Base-by-base conservation (phyloP, 2,113 vertebrate genomes). In the Laterallus jamaicensis region DNA sequence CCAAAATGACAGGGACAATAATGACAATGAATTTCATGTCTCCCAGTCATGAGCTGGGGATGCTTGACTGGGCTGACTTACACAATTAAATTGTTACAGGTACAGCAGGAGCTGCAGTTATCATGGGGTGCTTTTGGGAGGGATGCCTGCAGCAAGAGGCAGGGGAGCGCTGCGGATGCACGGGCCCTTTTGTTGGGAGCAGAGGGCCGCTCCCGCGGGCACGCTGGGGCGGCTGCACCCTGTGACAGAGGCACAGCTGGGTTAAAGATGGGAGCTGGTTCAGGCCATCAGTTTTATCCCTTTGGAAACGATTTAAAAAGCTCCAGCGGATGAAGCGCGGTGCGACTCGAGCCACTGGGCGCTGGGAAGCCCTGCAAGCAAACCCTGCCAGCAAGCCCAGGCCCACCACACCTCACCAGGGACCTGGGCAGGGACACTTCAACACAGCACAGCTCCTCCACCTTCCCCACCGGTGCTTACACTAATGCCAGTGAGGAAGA, bases 21-120 rank as follows among this genome's bases (percentile, higher is more conserved):
- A 99, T 99, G 99, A 99, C 99, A 99, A 99, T 99, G 99, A 99
- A 99, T 99, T 99, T 99, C 98, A 99, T 99, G 99, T 99, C 99
- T 99, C 98, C 98, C 98, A 99, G 99, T 98, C 99, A 99, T 98
- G 98, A 98, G 98, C 97, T 50, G 88, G 98, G 98, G 98, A 99
- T 98, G 99, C 99, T 99, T 98, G 98, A 98, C 98, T 99, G 99
- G 98, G 99, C 99, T 99, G 99, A 99, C 99, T 99, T 96, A 97
- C 98, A 98, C 98, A 99, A 99, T 99, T 99, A 99, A 99, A 99
- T 99, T 98, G 98, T 99, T 99, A 98, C 99, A 99, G 99, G 99
- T 99, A 98, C 97, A 98, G 98, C 98, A 96, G 98, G 98, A 98
- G 98, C 96, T 19, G 94, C 98, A 98, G 98, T 98, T 98, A 99